Percentiles rank a stretch among this genome's conserved stretches.
These are phyloP conservation scores for Tupaia chinensis DNA, from an alignment of 2,113 vertebrate genomes.

Conservation along the genomic window DNA sequence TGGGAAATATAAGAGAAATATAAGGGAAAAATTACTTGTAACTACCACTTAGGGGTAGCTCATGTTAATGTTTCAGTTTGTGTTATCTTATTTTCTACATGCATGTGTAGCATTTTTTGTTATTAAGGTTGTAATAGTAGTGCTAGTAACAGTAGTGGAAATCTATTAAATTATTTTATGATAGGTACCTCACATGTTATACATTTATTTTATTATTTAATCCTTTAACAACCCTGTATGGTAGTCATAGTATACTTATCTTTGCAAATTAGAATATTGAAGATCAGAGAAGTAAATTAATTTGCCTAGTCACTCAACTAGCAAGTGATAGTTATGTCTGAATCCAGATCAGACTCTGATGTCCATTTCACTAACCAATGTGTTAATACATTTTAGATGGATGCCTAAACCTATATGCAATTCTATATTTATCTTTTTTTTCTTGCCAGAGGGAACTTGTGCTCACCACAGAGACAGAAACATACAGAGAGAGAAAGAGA, in stretches of 20 bases:
- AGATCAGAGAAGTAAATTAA: background rate
- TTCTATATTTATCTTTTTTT: slow-evolving; percentile 36
- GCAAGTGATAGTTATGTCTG: slow-evolving; percentile 4
- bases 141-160: slow-evolving; percentile 15
- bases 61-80: slow-evolving; percentile 37
- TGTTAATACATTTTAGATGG: background rate
- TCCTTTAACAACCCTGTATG: background rate
- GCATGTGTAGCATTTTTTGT: slow-evolving; percentile 11
- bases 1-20: background rate
- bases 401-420: background rate
- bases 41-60: background rate
- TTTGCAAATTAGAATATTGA: background rate
- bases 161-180: slow-evolving; percentile 44
- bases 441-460: no score
- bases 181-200: background rate
- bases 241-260: background rate
- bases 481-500: no score
- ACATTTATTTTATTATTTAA: slow-evolving; percentile 43
- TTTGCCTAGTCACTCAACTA: slow-evolving; percentile 45
- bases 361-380: background rate
- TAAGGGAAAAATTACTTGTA: slow-evolving; percentile 28
- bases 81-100: slow-evolving; percentile 31
- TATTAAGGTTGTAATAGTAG: slow-evolving; percentile 1
- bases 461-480: no score
- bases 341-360: slow-evolving; percentile 41